Conservation (phyloP, 2,797 vertebrate genomes). For the Hoplostethus mediterraneus region DNA sequence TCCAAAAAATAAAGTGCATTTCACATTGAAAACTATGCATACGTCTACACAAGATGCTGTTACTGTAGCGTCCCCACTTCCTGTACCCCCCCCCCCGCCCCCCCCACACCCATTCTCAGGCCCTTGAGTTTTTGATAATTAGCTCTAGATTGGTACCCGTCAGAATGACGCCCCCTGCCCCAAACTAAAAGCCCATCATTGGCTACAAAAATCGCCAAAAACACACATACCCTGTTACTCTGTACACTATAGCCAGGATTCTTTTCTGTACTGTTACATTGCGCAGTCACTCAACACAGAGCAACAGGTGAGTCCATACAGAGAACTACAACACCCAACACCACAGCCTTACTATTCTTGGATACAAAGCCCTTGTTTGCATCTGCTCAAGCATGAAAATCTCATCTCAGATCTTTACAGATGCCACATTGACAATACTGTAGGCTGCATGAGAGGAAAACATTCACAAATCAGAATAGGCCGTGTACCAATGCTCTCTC, state of each 20-base stretch:
- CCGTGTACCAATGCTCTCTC: background rate
- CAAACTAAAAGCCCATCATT: constrained; percentile 25
- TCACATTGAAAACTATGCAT: constrained; percentile 86
- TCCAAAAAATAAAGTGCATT: constrained; percentile 90
- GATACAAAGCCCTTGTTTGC: constrained; percentile 81
- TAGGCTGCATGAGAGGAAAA: constrained; percentile 51
- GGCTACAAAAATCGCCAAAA: constrained; percentile 39
- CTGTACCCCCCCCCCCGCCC: constrained; percentile 28
- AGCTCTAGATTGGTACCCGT: constrained; percentile 73
- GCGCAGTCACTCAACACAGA: constrained; percentile 48
- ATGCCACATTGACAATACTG: constrained; percentile 33
- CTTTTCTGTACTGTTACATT: constrained; percentile 33
- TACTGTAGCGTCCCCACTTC: constrained; percentile 61
- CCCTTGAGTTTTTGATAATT: constrained; percentile 77
- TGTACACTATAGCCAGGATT: constrained; percentile 31
- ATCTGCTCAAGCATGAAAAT: constrained; percentile 48
- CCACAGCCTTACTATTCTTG: constrained; percentile 65
- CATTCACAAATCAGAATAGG: constrained; percentile 56
- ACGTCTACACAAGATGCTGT: constrained; percentile 86
- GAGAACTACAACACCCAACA: constrained; percentile 68
- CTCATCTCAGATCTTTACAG: constrained; percentile 23
- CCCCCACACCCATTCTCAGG: constrained; percentile 68
- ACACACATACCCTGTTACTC: constrained; percentile 7
- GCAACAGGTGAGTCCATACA: constrained; percentile 60
- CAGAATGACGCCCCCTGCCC: constrained; percentile 32